phyloP scores from a whole-genome alignment of 2,888 invertebrate genomes.

The Monoplex corrugatus region DNA sequence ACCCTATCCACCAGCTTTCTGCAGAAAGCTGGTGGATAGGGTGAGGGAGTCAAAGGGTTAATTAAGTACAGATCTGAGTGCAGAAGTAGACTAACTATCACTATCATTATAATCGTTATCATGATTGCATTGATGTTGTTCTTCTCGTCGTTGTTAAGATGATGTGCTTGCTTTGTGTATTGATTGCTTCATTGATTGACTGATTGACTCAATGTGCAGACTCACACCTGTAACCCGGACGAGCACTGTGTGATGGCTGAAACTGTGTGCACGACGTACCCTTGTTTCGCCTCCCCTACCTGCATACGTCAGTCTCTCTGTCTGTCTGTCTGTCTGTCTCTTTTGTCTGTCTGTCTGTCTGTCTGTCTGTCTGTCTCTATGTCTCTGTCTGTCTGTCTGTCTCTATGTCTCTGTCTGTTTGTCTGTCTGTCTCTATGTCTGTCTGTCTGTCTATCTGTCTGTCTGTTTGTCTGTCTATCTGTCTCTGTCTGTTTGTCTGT shows the following conservation, averaged over 20 bases:
- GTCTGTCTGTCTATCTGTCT: not conserved
- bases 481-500: not conserved
- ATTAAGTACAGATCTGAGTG: too few relatives aligned
- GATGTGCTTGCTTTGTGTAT: too few relatives aligned
- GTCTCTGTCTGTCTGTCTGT: not conserved
- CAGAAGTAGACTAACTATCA: too few relatives aligned
- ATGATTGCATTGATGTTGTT: too few relatives aligned
- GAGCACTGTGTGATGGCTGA: constrained; percentile 42
- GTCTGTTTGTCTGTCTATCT: too few relatives aligned
- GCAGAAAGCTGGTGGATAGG: too few relatives aligned
- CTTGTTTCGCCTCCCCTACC: constrained; percentile 27
- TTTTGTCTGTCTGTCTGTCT: not conserved
- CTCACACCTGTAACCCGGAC: not conserved
- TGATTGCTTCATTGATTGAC: not conserved
- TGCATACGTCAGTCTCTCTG: constrained; percentile 38
- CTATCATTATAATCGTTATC: too few relatives aligned
- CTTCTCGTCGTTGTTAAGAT: too few relatives aligned
- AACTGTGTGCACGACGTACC: constrained; percentile 28
- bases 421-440: not conserved
- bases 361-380: not conserved
- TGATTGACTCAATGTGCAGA: constrained; percentile 15
- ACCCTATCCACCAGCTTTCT: too few relatives aligned
- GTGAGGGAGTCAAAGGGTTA: too few relatives aligned
- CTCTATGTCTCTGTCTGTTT: not conserved
- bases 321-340: not conserved